phyloP scores from a whole-genome alignment of 37 sponge, comb jelly and placozoan species.

The Cladorhizidae sp. region DNA sequence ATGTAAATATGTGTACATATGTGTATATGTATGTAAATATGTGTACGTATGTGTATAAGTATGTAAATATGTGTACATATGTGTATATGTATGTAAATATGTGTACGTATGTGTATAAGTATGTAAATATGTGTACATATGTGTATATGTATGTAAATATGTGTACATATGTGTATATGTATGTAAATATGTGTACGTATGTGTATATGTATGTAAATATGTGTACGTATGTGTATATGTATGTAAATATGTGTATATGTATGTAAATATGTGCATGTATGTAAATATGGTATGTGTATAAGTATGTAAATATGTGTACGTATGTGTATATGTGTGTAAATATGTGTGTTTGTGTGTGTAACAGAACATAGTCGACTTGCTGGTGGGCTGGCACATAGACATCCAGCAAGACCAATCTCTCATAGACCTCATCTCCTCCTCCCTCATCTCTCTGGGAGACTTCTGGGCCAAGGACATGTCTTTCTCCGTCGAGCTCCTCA shows the following conservation, averaged over 20 bases:
- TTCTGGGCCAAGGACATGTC: constrained; percentile 76
- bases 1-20: too few species aligned
- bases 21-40: too few species aligned
- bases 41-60: too few species aligned
- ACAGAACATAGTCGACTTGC: constrained; percentile 84
- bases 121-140: too few species aligned
- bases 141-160: too few species aligned
- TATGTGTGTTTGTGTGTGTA: background rate
- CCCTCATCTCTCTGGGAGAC: constrained; percentile 56
- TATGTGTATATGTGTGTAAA: background rate
- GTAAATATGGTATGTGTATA: background rate
- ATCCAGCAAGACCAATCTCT: constrained; percentile 67
- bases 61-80: too few species aligned
- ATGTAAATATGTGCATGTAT: background rate
- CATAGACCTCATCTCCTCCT: constrained; percentile 54
- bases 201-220: background rate
- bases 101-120: too few species aligned
- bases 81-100: too few species aligned
- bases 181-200: too few species aligned
- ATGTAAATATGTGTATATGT: too few species aligned
- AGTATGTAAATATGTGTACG: background rate
- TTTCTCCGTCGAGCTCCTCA: constrained; percentile 79
- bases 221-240: too few species aligned
- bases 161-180: too few species aligned
- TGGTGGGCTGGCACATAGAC: constrained; percentile 96